These are phyloP conservation scores for Phenganax subtilis DNA, from an alignment of 92 coral and sea anemone species.

Conservation along the genomic window DNA sequence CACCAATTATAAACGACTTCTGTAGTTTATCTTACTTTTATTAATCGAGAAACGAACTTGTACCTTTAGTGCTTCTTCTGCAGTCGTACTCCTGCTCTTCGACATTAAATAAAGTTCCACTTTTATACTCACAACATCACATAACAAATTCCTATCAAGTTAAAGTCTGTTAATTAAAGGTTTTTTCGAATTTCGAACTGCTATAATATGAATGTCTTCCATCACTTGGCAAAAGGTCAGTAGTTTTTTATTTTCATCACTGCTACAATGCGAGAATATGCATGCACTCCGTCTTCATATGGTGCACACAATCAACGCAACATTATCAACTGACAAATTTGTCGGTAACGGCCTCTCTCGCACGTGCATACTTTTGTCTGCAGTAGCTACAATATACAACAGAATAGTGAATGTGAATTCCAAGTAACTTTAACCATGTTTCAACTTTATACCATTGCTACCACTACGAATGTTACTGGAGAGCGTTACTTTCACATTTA, in stretches of 20 bases:
- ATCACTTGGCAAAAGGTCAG: not conserved
- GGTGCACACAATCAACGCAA: too few relatives aligned
- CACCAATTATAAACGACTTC: not conserved
- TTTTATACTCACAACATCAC: slow-evolving; percentile 86
- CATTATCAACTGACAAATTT: too few relatives aligned
- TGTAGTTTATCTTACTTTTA: too few relatives aligned
- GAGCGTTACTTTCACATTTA: not conserved
- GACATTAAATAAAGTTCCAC: slow-evolving; percentile 92
- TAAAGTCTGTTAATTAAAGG: not conserved
- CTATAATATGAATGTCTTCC: too few relatives aligned
- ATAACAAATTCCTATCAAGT: slow-evolving; percentile 60
- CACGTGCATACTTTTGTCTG: not conserved
- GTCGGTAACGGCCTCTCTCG: not conserved
- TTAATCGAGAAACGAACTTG: not conserved
- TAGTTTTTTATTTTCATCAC: too few relatives aligned
- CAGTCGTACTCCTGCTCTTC: slow-evolving; percentile 79
- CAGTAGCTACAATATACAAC: not conserved
- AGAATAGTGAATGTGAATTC: not conserved
- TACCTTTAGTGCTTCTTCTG: slow-evolving; percentile 91
- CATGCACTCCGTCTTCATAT: too few relatives aligned
- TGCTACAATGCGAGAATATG: too few relatives aligned
- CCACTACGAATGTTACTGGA: not conserved
- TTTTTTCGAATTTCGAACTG: too few relatives aligned
- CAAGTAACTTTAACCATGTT: not conserved
- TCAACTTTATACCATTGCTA: too few relatives aligned